phyloP scores from a whole-genome alignment of 2,888 invertebrate genomes.

The Eupithecia dodoneata region DNA sequence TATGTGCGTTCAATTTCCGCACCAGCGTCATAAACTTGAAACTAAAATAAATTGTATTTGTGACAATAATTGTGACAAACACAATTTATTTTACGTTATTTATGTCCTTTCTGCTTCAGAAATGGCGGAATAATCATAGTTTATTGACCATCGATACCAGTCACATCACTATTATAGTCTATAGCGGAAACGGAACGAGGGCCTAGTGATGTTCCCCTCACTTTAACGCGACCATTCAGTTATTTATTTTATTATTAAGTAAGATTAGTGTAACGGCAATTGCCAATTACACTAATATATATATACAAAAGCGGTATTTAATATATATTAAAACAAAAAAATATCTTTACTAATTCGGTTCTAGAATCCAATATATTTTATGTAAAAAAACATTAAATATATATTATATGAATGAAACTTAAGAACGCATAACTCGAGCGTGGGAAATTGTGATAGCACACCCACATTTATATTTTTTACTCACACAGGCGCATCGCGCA shows the following conservation, averaged over 20 bases:
- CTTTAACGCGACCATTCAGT: neutral
- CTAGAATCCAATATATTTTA: neutral
- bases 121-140: neutral
- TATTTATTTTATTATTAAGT: no score
- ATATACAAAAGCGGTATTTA: no score
- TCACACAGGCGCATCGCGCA: no score
- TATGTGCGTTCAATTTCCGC: constrained; percentile 27
- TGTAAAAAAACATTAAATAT: neutral
- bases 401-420: neutral
- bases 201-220: neutral
- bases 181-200: neutral
- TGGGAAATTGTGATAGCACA: no score
- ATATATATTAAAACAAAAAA: no score
- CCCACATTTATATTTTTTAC: no score
- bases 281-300: no score
- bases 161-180: neutral
- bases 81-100: neutral
- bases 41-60: no score
- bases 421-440: no score
- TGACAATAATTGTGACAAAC: neutral
- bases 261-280: no score
- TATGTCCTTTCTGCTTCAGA: neutral
- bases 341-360: neutral
- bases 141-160: constrained; percentile 3
- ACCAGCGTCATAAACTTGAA: neutral